Evolutionary conservation across 1,140 invertebrate genomes (phyloP).

Genomic region (Apis dorsata): DNA sequence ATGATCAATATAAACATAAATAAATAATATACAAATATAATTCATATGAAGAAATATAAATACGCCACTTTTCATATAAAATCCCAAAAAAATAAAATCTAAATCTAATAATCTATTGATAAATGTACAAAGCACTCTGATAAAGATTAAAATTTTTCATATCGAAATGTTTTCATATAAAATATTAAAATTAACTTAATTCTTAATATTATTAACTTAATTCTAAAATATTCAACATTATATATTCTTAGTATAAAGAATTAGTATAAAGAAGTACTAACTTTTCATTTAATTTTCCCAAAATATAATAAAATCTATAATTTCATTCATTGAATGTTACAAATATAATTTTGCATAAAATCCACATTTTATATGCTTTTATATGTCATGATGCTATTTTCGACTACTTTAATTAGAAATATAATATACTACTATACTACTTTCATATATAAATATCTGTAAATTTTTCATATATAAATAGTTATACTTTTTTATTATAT

Average conservation of each 20-base stretch:
- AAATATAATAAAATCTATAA: not conserved
- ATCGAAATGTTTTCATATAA: not conserved
- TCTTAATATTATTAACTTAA: too few species aligned
- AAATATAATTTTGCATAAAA: not conserved
- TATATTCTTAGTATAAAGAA: not conserved
- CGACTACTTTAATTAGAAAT: not conserved
- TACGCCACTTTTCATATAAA: too few species aligned
- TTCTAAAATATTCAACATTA: not conserved
- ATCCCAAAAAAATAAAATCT: too few species aligned
- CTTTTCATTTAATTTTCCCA: not conserved
- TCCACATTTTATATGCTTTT: not conserved
- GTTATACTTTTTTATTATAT: too few species aligned
- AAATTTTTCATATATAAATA: too few species aligned
- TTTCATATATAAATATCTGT: not conserved
- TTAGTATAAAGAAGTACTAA: not conserved
- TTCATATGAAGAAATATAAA: too few species aligned
- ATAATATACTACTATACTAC: not conserved
- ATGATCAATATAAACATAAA: too few species aligned
- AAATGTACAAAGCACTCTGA: too few species aligned
- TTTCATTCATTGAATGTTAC: not conserved
- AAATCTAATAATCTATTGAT: too few species aligned
- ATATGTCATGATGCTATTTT: conserved; percentile 18
- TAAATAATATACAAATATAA: too few species aligned
- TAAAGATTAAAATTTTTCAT: too few species aligned
- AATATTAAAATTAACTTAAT: not conserved